phyloP scores from a whole-genome alignment of 2,113 vertebrate genomes.

The Nothobranchius kuhntae region DNA sequence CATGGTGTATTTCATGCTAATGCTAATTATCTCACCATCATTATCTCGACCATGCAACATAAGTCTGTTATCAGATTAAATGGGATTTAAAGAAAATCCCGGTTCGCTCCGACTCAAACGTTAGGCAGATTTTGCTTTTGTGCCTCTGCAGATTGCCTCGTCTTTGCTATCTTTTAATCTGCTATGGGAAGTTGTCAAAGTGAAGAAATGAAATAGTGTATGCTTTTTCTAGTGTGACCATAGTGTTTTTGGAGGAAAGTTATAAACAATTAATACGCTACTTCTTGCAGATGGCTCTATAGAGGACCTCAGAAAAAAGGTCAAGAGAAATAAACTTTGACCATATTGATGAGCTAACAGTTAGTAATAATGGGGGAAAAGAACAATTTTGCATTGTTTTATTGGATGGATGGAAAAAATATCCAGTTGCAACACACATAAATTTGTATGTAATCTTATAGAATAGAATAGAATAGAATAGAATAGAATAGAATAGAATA shows the following conservation, averaged over 20 bases:
- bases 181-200: not conserved
- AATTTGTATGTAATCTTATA: too few species aligned
- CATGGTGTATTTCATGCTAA: constrained; percentile 39
- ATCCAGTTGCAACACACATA: too few species aligned
- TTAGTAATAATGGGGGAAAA: too few species aligned
- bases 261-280: too few species aligned
- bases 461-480: too few species aligned
- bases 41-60: constrained; percentile 34
- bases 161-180: not conserved
- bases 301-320: too few species aligned
- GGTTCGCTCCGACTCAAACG: not conserved
- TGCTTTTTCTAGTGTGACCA: not conserved
- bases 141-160: not conserved
- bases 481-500: too few species aligned
- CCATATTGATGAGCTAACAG: too few species aligned
- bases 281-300: too few species aligned
- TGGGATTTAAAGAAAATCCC: constrained; percentile 4
- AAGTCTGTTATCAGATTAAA: constrained; percentile 16
- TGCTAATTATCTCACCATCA: constrained; percentile 39
- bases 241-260: not conserved
- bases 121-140: not conserved
- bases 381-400: too few species aligned
- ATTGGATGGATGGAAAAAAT: too few species aligned
- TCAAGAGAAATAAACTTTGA: too few species aligned
- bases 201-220: not conserved